Percentiles rank a stretch among this genome's conserved stretches.
These are phyloP conservation scores for Cynopterus sphinx DNA, from an alignment of 2,797 vertebrate species.

Conservation along the genomic window DNA sequence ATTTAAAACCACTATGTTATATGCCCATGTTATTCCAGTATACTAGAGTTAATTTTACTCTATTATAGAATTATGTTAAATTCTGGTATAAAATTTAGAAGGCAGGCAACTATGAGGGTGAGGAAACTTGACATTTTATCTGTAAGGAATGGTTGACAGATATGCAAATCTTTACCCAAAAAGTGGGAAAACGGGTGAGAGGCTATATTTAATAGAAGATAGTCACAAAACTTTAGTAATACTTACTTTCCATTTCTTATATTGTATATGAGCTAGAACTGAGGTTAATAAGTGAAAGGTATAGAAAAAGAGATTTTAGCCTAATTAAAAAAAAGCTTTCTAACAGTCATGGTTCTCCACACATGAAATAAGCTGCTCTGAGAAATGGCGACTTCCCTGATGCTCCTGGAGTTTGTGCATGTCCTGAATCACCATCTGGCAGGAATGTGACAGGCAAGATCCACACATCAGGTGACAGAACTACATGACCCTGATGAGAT, in stretches of 20 bases:
- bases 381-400: neutral
- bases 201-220: neutral
- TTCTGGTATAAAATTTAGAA: conserved; percentile 32
- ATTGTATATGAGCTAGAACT: neutral
- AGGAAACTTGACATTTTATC: neutral
- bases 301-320: neutral
- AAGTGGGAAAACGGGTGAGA: neutral
- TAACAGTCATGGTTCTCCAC: neutral
- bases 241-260: neutral
- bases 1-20: neutral
- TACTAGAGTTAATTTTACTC: neutral
- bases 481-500: neutral
- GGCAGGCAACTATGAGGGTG: neutral
- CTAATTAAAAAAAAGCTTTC: neutral
- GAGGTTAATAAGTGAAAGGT: neutral
- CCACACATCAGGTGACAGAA: neutral
- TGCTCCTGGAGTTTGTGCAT: fast-evolving
- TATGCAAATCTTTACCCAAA: neutral
- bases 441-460: neutral
- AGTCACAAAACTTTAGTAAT: neutral
- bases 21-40: neutral
- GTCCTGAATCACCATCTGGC: neutral
- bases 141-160: neutral
- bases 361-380: neutral
- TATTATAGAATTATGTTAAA: neutral